Evolutionary conservation across 2,888 invertebrate genomes (phyloP).

Genomic region (Didymodactylos carnosus): DNA sequence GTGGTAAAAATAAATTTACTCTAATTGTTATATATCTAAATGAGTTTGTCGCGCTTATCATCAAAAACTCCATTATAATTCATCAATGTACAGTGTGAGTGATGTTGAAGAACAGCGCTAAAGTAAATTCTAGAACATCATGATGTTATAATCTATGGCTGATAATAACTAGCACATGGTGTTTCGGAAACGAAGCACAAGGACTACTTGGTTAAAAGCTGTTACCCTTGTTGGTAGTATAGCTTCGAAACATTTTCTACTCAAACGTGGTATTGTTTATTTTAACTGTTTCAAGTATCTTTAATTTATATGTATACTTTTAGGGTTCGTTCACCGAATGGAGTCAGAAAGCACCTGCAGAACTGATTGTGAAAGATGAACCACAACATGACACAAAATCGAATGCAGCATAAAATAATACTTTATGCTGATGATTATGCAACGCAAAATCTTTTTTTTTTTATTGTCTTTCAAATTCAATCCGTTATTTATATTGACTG

Average conservation of each 20-base stretch:
- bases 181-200: background rate
- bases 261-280: background rate
- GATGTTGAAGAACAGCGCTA: background rate
- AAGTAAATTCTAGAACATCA: no score
- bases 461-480: no score
- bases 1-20: constrained; percentile 18
- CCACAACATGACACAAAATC: no score
- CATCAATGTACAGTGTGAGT: background rate
- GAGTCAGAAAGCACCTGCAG: background rate
- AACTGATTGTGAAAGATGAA: background rate
- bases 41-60: no score
- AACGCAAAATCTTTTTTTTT: no score
- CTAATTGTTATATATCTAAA: no score
- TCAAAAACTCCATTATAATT: background rate
- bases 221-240: background rate
- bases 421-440: no score
- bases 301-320: no score
- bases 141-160: no score
- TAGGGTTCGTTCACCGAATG: background rate
- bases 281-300: no score
- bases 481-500: no score
- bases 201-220: background rate
- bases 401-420: no score
- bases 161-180: background rate
- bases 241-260: background rate